Base-by-base conservation (phyloP, 2,888 invertebrate species). In the Noctuana brunneofusca region DNA sequence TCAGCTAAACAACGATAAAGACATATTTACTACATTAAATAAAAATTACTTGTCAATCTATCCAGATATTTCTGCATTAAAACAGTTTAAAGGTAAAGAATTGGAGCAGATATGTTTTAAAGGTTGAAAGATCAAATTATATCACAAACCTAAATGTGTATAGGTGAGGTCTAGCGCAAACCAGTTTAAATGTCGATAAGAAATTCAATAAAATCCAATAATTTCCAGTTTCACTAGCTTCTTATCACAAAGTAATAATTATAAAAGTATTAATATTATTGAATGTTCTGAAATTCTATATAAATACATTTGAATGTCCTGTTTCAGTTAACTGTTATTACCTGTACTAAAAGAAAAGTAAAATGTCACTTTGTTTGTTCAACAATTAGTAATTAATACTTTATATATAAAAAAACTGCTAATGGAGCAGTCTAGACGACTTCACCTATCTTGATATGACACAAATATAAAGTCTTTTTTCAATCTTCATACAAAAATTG, bases 81-180 rank as follows among this genome's bases (percentile, higher is more conserved):
- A 24, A 64, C 67, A 27, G 69, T 69, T 71, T 60, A 65, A 65
- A 64, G 64, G 57, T 67, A 32, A 64, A 60, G 56, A 58, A 68
- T 58, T 57, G 56, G 41, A 67, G 53, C 56, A 57, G 68, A 65
- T 64, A 43, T 54, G 35, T 65, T 56, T 66, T 41, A 52, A 62
- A 73, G 73, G 78, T 80, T 75, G 5, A 65, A 22, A 73, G 79
- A 76, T 78, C 74, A 76, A 60, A 22, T 64, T 30, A 69, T 79
- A 77, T 78, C 72, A 69, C 6, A 16, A 49, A 11, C 32, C 30
- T 35, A 54, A 12, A 9, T 24, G 16, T 63, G 60, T 57, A 60
- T 55, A 66, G 65, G 60, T 64, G 65, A 68, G 67, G 35, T 22
- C 38, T 62, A 16, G 58, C 50, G 27, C 3, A 3, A 54, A 62